Percentiles rank a stretch among this genome's conserved stretches.
Conservation (phyloP, 2,797 vertebrate genomes). For the Diplodus sargus region DNA sequence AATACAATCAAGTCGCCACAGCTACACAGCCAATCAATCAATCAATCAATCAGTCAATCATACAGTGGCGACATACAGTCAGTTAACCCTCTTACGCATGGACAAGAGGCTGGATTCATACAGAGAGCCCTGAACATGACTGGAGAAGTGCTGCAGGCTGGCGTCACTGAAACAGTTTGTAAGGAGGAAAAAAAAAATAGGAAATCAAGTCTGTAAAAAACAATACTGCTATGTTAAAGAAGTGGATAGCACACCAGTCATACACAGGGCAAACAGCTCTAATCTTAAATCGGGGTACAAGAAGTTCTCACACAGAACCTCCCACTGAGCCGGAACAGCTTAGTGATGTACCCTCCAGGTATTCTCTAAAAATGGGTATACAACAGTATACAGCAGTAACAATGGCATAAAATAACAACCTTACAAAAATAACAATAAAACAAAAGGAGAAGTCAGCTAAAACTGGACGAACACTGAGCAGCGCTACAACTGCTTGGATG, state of each 20-base stretch:
- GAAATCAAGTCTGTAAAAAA: background rate
- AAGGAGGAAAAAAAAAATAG: background rate
- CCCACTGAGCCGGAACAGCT: constrained; percentile 48
- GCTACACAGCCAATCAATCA: constrained; percentile 33
- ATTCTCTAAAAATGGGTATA: constrained; percentile 80
- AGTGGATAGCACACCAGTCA: constrained; percentile 22
- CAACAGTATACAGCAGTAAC: constrained; percentile 87
- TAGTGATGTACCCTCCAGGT: constrained; percentile 57
- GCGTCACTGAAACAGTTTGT: background rate
- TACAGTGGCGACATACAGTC: constrained; percentile 29
- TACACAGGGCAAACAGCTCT: constrained; percentile 13
- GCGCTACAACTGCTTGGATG: constrained; percentile 76
- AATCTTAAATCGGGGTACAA: constrained; percentile 36
- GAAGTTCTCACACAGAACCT: constrained; percentile 71
- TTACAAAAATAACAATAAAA: constrained; percentile 2
- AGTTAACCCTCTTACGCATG: constrained; percentile 9
- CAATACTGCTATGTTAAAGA: background rate
- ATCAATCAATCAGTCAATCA: background rate
- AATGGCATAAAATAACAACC: constrained; percentile 42
- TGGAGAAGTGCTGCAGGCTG: constrained; percentile 19
- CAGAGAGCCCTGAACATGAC: constrained; percentile 14
- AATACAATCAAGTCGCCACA: constrained; percentile 58
- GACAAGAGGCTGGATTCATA: constrained; percentile 13
- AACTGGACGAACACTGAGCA: constrained; percentile 81
- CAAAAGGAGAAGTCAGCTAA: constrained; percentile 60